Evolutionary conservation across 2,888 invertebrate genomes (phyloP), one percentile per base, ranked within the genome.

Genomic region (Cybosia mesomella): DNA sequence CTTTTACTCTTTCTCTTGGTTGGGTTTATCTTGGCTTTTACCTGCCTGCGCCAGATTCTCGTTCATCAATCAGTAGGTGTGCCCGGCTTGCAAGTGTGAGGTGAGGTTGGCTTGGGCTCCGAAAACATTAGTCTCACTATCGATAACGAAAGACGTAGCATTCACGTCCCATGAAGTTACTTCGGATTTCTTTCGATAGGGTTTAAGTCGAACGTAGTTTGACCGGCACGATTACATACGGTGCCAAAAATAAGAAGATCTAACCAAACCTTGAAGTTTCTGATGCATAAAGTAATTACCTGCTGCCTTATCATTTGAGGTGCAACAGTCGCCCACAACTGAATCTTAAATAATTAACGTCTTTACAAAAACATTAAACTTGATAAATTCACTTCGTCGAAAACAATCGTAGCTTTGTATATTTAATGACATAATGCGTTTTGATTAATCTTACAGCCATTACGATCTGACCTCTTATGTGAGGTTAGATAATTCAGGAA

Each of bases 401-500:
- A 59, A 72, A 81, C 75, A 77, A 76, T 77, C 63, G 74, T 68
- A 58, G 66, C 73, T 76, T 81, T 78, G 74, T 79, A 70, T 71
- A 67, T 59, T 63, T 76, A 76, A 69, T 69, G 55, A 66, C 63
- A 79, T 67, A 79, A 70, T 75, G 49, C 67, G 59, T 62, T 79
- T 70, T 73, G 68, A 71, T 73, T 71, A 80, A 74, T 76, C 71
- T 76, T 71, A 71, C 55, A 73, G 67, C n/a, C 59, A 72, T 75
- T 75, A 75, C 39, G 68, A 61, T 64, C 59, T 73, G 76, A 62
- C 74, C 80, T 77, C 72, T 71, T 77, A 64, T 63, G 65, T 58
- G 63, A 80, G 78, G 74, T 77, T 73, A 71, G 68, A 70, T 77
- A 71, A 71, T 78, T 75, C 72, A 69, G 75, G 80, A 79, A 77